A percentile compares a stretch with the other conserved stretches of the same genome.
Conservation (phyloP, 2,113 vertebrate species). For the Cephalopterus ornatus region DNA sequence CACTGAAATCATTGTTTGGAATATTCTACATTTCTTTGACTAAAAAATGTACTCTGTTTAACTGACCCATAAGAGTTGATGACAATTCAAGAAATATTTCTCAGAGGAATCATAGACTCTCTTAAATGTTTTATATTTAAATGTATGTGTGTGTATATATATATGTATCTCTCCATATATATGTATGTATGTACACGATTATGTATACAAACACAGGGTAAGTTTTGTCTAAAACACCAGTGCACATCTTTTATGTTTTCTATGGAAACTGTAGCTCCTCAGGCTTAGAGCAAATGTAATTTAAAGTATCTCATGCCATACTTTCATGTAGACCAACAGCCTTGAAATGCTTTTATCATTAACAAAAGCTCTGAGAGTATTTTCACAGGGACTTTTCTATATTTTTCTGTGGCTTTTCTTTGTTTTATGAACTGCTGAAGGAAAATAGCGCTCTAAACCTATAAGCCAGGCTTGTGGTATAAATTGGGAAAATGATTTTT, state of each 20-base stretch:
- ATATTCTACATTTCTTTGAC: not conserved
- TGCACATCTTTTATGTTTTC: not conserved
- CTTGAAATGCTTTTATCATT: conserved; percentile 48
- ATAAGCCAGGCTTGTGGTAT: conserved; percentile 56
- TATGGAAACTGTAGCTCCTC: not conserved
- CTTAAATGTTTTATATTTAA: not conserved
- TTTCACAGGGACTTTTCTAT: conserved; percentile 54
- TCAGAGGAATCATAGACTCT: not conserved
- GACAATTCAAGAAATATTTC: not conserved
- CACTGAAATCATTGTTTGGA: not conserved
- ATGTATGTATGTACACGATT: not conserved
- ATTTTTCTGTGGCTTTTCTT: conserved; percentile 58
- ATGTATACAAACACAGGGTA: not conserved
- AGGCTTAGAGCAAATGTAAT: conserved; percentile 13
- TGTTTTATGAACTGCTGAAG: conserved; percentile 68
- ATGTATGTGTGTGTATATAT: not conserved
- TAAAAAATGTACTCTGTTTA: not conserved
- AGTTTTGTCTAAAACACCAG: not conserved
- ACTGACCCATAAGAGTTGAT: not conserved
- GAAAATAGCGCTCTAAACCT: conserved; percentile 58
- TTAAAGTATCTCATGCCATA: not conserved
- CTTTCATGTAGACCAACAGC: not conserved
- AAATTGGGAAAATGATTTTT: conserved; percentile 52
- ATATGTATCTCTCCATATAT: not conserved
- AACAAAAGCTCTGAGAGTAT: conserved; percentile 47